Conservation (phyloP, 2,797 vertebrate species). For the Steatocranus sp. region DNA sequence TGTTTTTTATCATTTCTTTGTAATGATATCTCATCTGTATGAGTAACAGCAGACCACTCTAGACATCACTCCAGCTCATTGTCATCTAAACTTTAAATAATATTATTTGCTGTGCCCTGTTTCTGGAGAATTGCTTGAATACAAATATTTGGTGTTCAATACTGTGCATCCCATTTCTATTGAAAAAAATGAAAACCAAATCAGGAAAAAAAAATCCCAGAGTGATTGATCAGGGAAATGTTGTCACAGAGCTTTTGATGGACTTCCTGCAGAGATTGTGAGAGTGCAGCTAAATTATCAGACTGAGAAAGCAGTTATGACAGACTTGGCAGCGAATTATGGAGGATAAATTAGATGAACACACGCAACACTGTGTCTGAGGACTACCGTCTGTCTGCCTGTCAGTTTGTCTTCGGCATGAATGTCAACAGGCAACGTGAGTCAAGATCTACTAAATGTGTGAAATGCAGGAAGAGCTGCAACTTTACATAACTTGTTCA, state of each 20-base stretch:
- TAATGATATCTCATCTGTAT: neutral
- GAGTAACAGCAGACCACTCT: neutral
- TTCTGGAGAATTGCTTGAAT: neutral
- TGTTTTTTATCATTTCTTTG: neutral
- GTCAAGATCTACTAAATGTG: neutral
- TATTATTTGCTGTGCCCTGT: neutral
- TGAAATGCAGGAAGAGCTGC: neutral
- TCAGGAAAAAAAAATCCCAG: neutral
- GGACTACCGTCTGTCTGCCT: neutral
- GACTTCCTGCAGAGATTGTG: neutral
- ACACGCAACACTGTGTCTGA: neutral
- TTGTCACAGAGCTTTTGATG: neutral
- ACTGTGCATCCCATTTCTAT: neutral
- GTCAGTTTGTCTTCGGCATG: neutral
- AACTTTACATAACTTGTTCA: neutral
- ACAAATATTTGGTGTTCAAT: neutral
- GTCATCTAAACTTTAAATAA: neutral
- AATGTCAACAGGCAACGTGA: neutral
- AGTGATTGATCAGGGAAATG: neutral
- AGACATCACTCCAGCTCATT: neutral
- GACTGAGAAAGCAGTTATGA: neutral
- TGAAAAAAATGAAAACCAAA: neutral
- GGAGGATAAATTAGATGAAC: constrained; percentile 8
- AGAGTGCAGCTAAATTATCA: neutral
- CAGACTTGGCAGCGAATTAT: neutral